A percentile compares a stretch with the other conserved stretches of the same genome.
Evolutionary conservation across 2,797 vertebrate species (phyloP).

Genomic region (Mionectes olivaceus): DNA sequence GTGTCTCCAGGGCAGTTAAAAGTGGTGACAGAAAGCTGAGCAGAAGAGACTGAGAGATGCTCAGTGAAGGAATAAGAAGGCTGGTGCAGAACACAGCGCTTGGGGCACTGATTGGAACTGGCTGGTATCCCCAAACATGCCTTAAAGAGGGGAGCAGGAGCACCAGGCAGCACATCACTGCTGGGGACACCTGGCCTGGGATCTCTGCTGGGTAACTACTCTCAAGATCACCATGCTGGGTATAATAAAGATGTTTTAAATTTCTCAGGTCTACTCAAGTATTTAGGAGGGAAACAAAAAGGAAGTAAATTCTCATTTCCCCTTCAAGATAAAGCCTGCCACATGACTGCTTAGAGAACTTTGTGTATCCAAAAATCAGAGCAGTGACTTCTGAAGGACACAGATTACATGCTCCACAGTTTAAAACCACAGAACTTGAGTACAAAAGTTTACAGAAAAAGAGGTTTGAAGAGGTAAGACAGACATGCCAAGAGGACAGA

Average conservation of each 20-base stretch:
- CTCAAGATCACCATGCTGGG: not conserved
- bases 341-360: not conserved
- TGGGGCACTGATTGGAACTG: accelerated
- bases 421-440: not conserved
- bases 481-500: not conserved
- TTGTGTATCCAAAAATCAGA: not conserved
- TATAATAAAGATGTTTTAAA: not conserved
- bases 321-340: not conserved
- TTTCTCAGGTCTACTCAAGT: not conserved
- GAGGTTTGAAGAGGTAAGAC: not conserved
- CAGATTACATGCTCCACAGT: not conserved
- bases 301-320: not conserved
- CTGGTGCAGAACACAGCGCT: not conserved
- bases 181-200: not conserved
- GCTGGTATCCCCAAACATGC: not conserved
- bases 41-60: not conserved
- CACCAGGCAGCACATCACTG: not conserved
- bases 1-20: not conserved
- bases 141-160: not conserved
- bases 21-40: not conserved
- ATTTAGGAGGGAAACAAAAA: not conserved
- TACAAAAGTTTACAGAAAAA: not conserved
- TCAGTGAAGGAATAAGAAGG: not conserved
- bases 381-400: not conserved
- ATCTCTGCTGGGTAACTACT: not conserved